Evolutionary conservation across 2,888 invertebrate species (phyloP), one percentile per base, ranked within the genome.

Genomic region (Cacoxenus indagator): DNA sequence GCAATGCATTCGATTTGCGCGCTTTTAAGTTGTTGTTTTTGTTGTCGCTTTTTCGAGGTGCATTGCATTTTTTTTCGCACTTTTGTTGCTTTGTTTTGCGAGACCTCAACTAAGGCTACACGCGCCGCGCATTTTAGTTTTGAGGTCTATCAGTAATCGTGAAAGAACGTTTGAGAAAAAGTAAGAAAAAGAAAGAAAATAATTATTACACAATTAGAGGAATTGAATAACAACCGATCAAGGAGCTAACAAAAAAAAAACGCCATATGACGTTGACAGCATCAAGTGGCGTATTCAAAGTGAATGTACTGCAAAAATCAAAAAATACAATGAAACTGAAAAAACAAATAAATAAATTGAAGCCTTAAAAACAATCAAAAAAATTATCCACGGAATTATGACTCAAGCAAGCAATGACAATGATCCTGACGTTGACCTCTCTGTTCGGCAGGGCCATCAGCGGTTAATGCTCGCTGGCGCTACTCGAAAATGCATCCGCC

Each of bases 121-220:
- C 69, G 70, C 68, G 68, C 75, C n/a, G n/a, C n/a, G n/a, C n/a
- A n/a, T n/a, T n/a, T 69, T 68, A 19, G 29, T 17, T 61, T 73
- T 80, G 80, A 81, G 81, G 80, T 81, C 79, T 80, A 81, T 81
- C 78, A 78, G 77, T n/a, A n/a, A n/a, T n/a, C n/a, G n/a, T n/a
- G n/a, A n/a, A n/a, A n/a, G n/a, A n/a, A n/a, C n/a, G n/a, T n/a
- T n/a, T 14, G 43, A 43, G 5, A 43, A 0, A 5, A n/a, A 2
- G 5, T 70, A 48, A 67, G 68, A 77, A 73, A 77, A 72, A 73
- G 73, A 69, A 69, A 29, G 31, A 31, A 29, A 27, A 45, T 57
- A 62, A 61, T 46, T 66, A 69, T 69, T 69, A 69, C 67, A 67
- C 67, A 69, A 69, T 69, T 68, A 65, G 17, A 48, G 59, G 37